These are phyloP conservation scores for Atherinomorus stipes DNA, from an alignment of 2,113 vertebrate genomes.

Conservation along the genomic window DNA sequence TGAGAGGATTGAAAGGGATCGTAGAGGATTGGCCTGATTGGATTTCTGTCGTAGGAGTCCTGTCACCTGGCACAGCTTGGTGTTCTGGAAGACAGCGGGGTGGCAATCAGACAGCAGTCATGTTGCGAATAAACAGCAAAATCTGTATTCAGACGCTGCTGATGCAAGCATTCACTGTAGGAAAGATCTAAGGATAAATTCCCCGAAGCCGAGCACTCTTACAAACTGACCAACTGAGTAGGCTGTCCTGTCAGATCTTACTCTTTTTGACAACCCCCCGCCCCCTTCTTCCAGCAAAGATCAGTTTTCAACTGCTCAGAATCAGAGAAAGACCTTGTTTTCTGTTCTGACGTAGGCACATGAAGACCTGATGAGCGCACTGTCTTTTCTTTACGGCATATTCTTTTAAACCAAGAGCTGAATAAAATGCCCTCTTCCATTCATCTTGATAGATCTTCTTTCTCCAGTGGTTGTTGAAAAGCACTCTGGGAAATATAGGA, in stretches of 20 bases:
- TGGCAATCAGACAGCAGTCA: slow-evolving; percentile 61
- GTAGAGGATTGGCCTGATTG: slow-evolving; percentile 75
- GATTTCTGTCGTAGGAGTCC: slow-evolving; percentile 65
- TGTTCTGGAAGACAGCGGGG: slow-evolving; percentile 50
- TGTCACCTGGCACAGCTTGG: slow-evolving; percentile 72
- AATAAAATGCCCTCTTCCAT: slow-evolving; percentile 42
- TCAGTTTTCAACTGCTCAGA: background rate
- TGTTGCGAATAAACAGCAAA: slow-evolving; percentile 38
- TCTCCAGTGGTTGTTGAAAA: slow-evolving; percentile 50
- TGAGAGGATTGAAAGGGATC: slow-evolving; percentile 65
- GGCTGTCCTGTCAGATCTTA: no score
- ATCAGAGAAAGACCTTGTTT: background rate
- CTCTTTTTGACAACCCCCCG: background rate
- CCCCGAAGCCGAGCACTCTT: background rate
- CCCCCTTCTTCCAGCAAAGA: no score
- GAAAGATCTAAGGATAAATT: slow-evolving; percentile 5
- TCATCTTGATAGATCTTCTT: slow-evolving; percentile 40
- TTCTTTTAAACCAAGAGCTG: slow-evolving; percentile 16
- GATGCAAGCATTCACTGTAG: slow-evolving; percentile 3
- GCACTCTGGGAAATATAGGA: slow-evolving; percentile 67
- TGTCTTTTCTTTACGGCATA: background rate
- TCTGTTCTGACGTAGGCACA: background rate
- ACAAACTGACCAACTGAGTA: background rate
- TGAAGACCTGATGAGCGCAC: background rate
- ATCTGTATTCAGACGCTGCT: slow-evolving; percentile 31